Evolutionary conservation across 2,113 vertebrate genomes (phyloP), one percentile per base, ranked within the genome.

Genomic region (Noctilio leporinus): DNA sequence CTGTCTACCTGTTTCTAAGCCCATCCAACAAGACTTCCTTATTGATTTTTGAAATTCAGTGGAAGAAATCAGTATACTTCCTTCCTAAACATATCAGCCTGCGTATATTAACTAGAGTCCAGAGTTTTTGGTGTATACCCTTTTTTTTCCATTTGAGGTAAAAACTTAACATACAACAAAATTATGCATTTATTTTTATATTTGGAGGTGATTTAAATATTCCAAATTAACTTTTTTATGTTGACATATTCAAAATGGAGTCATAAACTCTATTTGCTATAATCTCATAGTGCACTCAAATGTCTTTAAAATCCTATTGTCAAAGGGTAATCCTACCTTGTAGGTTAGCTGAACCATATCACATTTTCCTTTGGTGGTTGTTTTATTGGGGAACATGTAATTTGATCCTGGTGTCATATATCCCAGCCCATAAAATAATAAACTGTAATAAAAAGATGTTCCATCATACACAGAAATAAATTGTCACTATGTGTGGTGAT

Each of bases 211-310:
- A 83, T 49, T 69, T 67, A 69, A 82, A 70, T 47, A 76, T 53
- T 76, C 65, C 20, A 65, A 40, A 55, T 33, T 12, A n/a, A 91
- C 19, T 65, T 53, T 76, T 64, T 57, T n/a, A 40, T 69, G 35
- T 19, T 64, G 35, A 91, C 16, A 72, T 93, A 82, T 40, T 85
- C 38, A 95, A 91, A 95, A 69, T 65, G 64, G 35, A 95, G 14
- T 77, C 24, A 43, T 17, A 20, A 80, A 69, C 55, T 88, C 22
- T 49, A 76, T 83, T 87, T 89, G 20, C 47, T 73, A 14, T 51
- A 70, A 75, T 10, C 30, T 70, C 28, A 75, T 38, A 87, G 53
- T 51, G 28, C 17, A 85, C 49, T 43, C 20, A n/a, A 47, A 76
- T 43, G 64, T 12, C 33, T 90, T 95, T 55, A 94, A 85, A 88